phyloP scores from a whole-genome alignment of 2,888 invertebrate genomes.

The Sarcophaga rosellei region DNA sequence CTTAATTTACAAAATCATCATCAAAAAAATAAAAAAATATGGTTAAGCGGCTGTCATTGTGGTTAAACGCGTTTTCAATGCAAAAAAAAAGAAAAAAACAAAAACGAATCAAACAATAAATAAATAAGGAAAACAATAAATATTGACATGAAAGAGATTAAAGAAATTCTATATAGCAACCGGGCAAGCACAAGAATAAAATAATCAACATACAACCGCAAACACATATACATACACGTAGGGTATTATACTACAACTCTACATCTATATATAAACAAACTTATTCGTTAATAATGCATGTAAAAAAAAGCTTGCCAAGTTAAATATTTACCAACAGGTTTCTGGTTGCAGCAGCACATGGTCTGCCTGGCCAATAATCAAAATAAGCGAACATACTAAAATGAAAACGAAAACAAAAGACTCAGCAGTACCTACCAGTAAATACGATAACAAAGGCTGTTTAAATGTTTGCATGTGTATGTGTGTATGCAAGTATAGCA shows the following conservation, averaged over 20 bases:
- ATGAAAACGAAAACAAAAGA: conserved; percentile 47
- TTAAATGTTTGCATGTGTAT: background rate
- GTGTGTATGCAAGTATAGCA: background rate
- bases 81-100: background rate
- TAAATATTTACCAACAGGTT: conserved; percentile 44
- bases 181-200: background rate
- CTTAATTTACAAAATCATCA: background rate
- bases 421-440: conserved; percentile 3
- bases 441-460: conserved; percentile 17
- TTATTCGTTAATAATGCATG: background rate
- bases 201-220: no score
- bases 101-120: no score
- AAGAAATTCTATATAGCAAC: conserved; percentile 8
- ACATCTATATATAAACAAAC: no score
- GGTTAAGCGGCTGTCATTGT: background rate
- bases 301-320: conserved; percentile 19
- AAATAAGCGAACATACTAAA: conserved; percentile 31
- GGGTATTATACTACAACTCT: no score
- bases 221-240: no score
- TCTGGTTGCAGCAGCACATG: conserved; percentile 31
- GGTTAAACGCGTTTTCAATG: background rate
- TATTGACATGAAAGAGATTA: conserved; percentile 53
- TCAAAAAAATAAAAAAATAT: background rate
- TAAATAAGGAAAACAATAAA: conserved; percentile 18
- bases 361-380: background rate